These are phyloP conservation scores for Sebastes nivosus DNA, from an alignment of 2,797 vertebrate species.

Conservation along the genomic window DNA sequence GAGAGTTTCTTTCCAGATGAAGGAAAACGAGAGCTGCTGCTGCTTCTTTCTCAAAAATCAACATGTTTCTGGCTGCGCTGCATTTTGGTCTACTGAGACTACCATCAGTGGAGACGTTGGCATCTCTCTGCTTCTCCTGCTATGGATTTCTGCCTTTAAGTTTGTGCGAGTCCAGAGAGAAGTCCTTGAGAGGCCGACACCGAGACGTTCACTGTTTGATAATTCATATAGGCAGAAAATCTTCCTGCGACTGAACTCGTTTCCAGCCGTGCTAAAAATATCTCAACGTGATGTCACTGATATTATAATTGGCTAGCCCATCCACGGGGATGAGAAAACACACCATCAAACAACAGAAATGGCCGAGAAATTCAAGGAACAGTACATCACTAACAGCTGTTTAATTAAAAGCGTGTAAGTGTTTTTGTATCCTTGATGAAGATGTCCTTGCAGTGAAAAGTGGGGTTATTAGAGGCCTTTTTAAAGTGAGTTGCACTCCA, in stretches of 20 bases:
- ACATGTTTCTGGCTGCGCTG: conserved; percentile 3
- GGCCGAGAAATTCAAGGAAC: background rate
- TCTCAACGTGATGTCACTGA: background rate
- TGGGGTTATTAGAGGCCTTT: conserved; percentile 26
- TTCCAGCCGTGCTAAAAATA: background rate
- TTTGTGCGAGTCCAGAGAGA: background rate
- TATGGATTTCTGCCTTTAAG: background rate
- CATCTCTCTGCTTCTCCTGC: background rate
- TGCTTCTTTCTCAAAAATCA: background rate
- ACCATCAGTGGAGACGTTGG: background rate
- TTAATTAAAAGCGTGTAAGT: background rate
- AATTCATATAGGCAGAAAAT: background rate
- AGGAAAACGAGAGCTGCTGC: background rate
- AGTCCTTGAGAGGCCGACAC: background rate
- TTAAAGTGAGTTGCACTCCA: conserved; percentile 18
- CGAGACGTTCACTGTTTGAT: background rate
- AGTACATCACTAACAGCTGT: background rate
- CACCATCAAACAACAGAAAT: background rate
- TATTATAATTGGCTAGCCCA: background rate
- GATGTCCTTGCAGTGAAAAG: conserved; percentile 10
- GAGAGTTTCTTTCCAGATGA: background rate
- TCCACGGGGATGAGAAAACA: background rate
- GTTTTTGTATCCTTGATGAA: conserved; percentile 25
- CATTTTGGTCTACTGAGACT: background rate
- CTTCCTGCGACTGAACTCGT: background rate